Evolutionary conservation across 2,113 vertebrate species (phyloP), one percentile per base, ranked within the genome.

Genomic region (Struthio camelus): DNA sequence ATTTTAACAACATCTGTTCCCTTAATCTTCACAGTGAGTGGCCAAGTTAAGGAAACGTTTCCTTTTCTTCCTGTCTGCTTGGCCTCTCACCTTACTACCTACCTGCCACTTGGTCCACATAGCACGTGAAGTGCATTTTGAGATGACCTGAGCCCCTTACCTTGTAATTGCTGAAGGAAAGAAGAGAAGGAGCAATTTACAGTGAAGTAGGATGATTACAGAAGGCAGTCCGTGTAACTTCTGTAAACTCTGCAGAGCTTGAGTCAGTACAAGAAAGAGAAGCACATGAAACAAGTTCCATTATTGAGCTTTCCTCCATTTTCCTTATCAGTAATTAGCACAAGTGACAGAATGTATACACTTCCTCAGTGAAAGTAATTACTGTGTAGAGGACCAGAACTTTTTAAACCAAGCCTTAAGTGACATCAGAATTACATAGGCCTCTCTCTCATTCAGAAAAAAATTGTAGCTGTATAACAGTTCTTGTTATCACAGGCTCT

Each of bases 361-460:
- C 27, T 86, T 90, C 51, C 56, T 93, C 83, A 76, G 5, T 87
- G 83, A 62, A 93, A 84, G 76, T 50, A 93, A 94, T 94, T 88
- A 64, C 44, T 56, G 12, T 48, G 48, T 48, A 79, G n/a, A 93
- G 36, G 51, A 30, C 32, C 77, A 90, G 77, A 90, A 83, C 80
- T 90, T 95, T 94, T 84, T 77, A 96, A 94, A 90, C n/a, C 58
- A 82, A 81, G 90, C 12, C 73, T 89, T 89, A 65, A 86, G 93
- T 89, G 66, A 64, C 48, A 71, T 61, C 54, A 89, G 85, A 90
- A 92, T 86, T 18, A 61, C 48, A 79, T 12, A 84, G 3, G 9
- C n/a, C 48, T 93, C 11, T 64, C 46, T 86, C 14, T 64, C 14
- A 11, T 83, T 80, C 0, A 38, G 51, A 89, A 64, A n/a, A 50